These are phyloP conservation scores for Actinia tenebrosa DNA, from an alignment of 64 coral and sea anemone genomes.

Conservation along the genomic window DNA sequence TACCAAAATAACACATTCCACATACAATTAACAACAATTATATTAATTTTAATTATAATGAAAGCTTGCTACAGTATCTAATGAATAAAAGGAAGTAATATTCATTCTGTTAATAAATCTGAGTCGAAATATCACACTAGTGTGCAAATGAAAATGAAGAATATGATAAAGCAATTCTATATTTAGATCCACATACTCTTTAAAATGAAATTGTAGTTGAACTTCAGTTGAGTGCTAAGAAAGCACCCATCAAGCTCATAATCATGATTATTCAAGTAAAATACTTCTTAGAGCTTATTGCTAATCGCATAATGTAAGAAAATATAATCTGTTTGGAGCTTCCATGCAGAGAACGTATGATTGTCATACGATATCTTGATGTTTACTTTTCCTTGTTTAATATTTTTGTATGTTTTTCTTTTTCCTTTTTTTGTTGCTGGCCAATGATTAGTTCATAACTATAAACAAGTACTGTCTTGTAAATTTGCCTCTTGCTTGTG, in stretches of 20 bases:
- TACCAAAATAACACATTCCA: slow-evolving; percentile 12
- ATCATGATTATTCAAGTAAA: neutral
- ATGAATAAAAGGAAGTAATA: neutral
- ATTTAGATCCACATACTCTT: neutral
- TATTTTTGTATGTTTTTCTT: neutral
- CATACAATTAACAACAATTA: neutral
- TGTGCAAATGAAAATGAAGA: neutral
- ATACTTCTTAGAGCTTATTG: neutral
- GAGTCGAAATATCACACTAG: neutral
- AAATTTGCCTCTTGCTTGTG: neutral
- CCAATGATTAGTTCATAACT: neutral
- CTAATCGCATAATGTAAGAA: slow-evolving; percentile 2
- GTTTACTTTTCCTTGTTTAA: neutral
- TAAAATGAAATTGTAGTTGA: neutral
- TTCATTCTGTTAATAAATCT: neutral
- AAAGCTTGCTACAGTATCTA: neutral
- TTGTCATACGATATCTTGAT: neutral
- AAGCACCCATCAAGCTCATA: neutral
- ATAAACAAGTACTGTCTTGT: slow-evolving; percentile 2
- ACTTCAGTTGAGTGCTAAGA: neutral
- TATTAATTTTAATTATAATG: neutral
- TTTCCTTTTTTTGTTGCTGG: neutral
- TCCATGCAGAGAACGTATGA: neutral
- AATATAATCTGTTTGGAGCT: neutral
- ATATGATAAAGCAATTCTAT: neutral